Percentiles rank a stretch among this genome's conserved stretches.
Evolutionary conservation across 2,888 invertebrate species (phyloP).

Genomic region (Hermaeophaga mercurialis): DNA sequence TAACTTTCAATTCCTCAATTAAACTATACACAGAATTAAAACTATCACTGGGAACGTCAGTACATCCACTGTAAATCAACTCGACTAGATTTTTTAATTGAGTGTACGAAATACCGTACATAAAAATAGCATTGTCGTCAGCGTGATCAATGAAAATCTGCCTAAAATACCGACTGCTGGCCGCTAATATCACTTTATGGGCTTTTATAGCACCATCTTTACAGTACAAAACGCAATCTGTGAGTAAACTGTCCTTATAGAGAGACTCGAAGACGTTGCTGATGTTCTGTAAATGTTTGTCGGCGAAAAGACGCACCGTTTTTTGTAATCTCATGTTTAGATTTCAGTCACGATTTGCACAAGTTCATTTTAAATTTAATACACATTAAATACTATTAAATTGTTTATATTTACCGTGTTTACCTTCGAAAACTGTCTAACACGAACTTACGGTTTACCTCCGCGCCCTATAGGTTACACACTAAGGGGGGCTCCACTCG

Average conservation of each 20-base stretch:
- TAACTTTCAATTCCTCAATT: conserved; percentile 70
- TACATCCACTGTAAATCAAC: conserved; percentile 74
- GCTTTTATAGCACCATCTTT: conserved; percentile 73
- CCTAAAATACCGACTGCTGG: conserved; percentile 78
- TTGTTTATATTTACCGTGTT: conserved; percentile 27
- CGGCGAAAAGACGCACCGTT: conserved; percentile 48
- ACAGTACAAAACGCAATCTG: conserved; percentile 74
- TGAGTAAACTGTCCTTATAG: conserved; percentile 71
- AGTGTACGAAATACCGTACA: conserved; percentile 69
- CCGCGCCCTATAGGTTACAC: conserved; percentile 44
- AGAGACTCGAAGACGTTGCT: conserved; percentile 72
- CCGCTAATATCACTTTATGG: conserved; percentile 74
- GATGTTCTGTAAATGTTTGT: conserved; percentile 74
- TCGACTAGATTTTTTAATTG: conserved; percentile 70
- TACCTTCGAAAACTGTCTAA: conserved; percentile 13
- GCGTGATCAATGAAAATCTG: conserved; percentile 76
- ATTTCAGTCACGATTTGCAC: conserved; percentile 17
- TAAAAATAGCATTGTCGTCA: conserved; percentile 70
- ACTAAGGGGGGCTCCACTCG: conserved; percentile 46
- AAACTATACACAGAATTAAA: conserved; percentile 69
- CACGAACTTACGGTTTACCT: conserved; percentile 35
- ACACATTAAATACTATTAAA: conserved; percentile 25
- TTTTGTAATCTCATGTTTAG: conserved; percentile 39
- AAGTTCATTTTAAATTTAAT: conserved; percentile 26
- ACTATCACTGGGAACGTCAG: conserved; percentile 69